A percentile compares a stretch with the other conserved stretches of the same genome.
Evolutionary conservation across 1,140 invertebrate species (phyloP).

Genomic region (Whitmania pigra): DNA sequence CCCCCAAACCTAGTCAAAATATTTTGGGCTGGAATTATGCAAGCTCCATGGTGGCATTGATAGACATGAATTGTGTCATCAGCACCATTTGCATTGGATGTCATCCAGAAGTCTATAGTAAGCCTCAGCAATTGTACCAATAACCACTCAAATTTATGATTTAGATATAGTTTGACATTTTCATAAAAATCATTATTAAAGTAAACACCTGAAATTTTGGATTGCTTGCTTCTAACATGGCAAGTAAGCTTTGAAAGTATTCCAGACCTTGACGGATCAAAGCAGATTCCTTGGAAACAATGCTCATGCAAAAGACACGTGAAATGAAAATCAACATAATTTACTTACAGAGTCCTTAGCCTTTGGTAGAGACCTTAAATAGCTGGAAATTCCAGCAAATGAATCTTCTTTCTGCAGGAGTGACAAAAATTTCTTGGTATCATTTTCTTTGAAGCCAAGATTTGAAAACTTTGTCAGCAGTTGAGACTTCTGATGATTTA

Average conservation of each 20-base stretch:
- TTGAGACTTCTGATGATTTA: conserved; percentile 3
- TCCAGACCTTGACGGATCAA: neutral
- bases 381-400: neutral
- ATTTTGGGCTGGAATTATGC: too few relatives aligned
- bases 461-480: neutral
- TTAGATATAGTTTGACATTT: too few relatives aligned
- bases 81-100: too few relatives aligned
- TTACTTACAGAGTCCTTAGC: neutral
- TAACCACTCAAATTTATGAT: too few relatives aligned
- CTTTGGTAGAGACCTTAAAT: neutral
- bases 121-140: too few relatives aligned
- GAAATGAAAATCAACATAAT: neutral
- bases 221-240: too few relatives aligned
- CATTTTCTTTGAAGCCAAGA: conserved; percentile 7
- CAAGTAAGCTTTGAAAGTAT: neutral
- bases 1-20: too few relatives aligned
- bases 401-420: neutral
- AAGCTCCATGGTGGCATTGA: too few relatives aligned
- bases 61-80: too few relatives aligned
- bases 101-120: too few relatives aligned
- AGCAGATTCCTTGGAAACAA: neutral
- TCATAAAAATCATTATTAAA: too few relatives aligned
- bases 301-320: neutral
- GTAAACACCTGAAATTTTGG: too few relatives aligned
- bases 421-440: neutral